A percentile compares a stretch with the other conserved stretches of the same genome.
Conservation (phyloP, 2,113 vertebrate genomes). For the Pollimyrus isidori region DNA sequence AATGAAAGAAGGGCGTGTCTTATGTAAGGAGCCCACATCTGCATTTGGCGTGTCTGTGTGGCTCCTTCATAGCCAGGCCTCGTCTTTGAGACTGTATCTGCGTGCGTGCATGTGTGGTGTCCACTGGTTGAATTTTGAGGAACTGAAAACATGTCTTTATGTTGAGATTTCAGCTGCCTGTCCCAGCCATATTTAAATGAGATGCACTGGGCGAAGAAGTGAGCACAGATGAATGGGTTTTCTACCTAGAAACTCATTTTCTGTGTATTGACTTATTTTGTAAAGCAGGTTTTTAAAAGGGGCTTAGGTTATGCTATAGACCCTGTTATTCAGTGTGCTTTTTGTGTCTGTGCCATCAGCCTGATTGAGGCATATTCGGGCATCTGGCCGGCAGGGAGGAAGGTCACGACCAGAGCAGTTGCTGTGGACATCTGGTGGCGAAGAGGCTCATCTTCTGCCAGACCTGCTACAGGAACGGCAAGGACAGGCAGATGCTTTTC, state of each 20-base stretch:
- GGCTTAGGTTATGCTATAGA: not conserved
- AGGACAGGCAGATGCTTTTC: not conserved
- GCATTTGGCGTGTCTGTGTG: not conserved
- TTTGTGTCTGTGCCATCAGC: not conserved
- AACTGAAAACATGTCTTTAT: not conserved
- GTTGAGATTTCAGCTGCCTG: not conserved
- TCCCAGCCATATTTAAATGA: not conserved
- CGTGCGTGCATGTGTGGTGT: not conserved
- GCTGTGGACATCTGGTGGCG: constrained; percentile 3
- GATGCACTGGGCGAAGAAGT: not conserved
- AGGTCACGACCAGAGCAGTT: not conserved
- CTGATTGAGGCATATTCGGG: not conserved
- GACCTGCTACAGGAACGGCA: not conserved
- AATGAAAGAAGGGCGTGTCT: not conserved
- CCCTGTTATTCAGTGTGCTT: not conserved
- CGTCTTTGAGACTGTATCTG: not conserved
- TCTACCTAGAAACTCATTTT: not conserved
- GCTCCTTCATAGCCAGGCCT: not conserved
- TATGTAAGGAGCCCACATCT: not conserved
- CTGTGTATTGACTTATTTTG: not conserved
- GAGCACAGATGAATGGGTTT: not conserved
- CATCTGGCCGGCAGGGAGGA: not conserved
- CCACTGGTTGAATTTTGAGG: not conserved
- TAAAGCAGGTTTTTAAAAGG: not conserved
- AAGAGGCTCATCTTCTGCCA: not conserved